Conservation (phyloP, 2,888 invertebrate species). For the Notodromas monacha region DNA sequence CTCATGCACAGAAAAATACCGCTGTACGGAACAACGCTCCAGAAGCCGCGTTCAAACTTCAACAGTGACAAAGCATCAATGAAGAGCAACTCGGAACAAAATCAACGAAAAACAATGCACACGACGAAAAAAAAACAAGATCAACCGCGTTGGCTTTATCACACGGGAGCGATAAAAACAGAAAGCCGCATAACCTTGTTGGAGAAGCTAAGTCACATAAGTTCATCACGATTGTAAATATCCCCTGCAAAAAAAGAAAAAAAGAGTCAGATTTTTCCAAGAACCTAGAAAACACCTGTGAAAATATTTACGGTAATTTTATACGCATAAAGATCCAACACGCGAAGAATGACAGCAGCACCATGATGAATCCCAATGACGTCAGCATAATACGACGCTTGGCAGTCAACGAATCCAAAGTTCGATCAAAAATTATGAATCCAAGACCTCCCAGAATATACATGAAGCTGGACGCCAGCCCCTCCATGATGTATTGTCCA, state of each 20-base stretch:
- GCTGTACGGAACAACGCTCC: too few species aligned
- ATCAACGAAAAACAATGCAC: too few species aligned
- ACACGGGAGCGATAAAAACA: too few species aligned
- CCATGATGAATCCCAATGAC: conserved; percentile 61
- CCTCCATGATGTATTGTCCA: conserved; percentile 98
- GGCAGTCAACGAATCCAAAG: conserved; percentile 58
- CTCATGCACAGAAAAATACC: too few species aligned
- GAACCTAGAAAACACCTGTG: neutral
- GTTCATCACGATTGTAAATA: neutral
- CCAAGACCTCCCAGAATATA: conserved; percentile 86
- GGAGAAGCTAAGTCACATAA: too few species aligned
- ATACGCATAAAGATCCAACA: conserved; percentile 95
- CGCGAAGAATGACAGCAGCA: conserved; percentile 70
- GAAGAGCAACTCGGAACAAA: too few species aligned
- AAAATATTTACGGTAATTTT: conserved; percentile 41
- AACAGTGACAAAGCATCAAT: too few species aligned
- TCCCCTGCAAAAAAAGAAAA: conserved; percentile 1
- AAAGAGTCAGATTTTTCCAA: neutral
- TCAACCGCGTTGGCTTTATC: too few species aligned
- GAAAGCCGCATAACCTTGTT: too few species aligned
- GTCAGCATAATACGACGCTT: conserved; percentile 66
- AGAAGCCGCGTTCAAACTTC: too few species aligned
- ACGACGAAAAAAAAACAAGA: too few species aligned
- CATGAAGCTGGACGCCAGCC: conserved; percentile 78
- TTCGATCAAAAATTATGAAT: conserved; percentile 78